Base-by-base conservation (phyloP, 2,888 invertebrate genomes). In the Uloborus plumipes region DNA sequence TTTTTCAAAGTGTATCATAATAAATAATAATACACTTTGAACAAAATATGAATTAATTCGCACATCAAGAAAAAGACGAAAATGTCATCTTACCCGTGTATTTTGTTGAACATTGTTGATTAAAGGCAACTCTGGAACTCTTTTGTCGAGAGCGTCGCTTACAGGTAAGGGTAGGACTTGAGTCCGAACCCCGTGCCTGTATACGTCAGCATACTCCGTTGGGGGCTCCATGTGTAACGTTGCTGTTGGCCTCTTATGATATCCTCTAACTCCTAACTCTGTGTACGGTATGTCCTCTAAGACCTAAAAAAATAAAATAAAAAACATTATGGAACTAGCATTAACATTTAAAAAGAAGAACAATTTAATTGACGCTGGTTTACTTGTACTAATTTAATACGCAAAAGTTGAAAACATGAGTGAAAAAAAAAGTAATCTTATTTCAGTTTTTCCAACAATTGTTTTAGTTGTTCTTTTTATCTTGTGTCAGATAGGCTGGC, bases 91-190 rank as follows among this genome's bases (percentile, higher is more conserved):
- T 64, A 83, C 77, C 73, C 77, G 72, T 22, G 83, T 77, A 62
- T 72, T 83, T 61, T 82, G 82, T 58, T 82, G 77, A 31, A 83
- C 64, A 66, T 83, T 82, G 77, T 83, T 77, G 53, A 83, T 83
- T 64, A 83, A 72, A 31, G 83, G 83, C 62, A 83, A 53, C 55
- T 83, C 83, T 26, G 83, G 74, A 20, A 77, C 75, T n/a, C 66
- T 77, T 64, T 77, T 83, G 51, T 83, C 83, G 49, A 83, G 76
- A 22, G 83, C 77, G 47, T 83, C 83, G 22, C 83, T 77, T 2
- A 83, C 83, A 62, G 77, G 83, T 9, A 73, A 62, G 11, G 83
- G 83, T n/a, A 83, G 55, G 22, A 82, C 81, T 26, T 82, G 81
- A 15, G 75, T 73, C 18, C 76, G 59, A 15, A 65, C 80, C 59